Evolutionary conservation across 2,113 vertebrate species (phyloP).

Genomic region (Sus scrofa): DNA sequence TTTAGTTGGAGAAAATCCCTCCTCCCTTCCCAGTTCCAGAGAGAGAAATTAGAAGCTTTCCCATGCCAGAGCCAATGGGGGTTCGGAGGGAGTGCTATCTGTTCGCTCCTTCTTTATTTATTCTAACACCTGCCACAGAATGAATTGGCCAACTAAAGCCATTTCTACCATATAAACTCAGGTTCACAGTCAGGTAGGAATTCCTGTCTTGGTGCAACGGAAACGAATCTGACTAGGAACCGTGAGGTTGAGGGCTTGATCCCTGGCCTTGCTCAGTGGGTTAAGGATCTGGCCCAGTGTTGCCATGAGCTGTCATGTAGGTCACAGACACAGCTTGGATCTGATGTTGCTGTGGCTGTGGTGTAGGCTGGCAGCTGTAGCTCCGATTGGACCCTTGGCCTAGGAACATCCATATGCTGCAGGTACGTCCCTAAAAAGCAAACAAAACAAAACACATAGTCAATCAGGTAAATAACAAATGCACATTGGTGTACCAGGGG

Average conservation of each 20-base stretch:
- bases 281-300: too few relatives aligned
- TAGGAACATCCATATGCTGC: too few relatives aligned
- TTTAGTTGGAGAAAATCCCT: slow-evolving; percentile 23
- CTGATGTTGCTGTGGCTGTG: too few relatives aligned
- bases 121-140: neutral
- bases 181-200: neutral
- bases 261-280: too few relatives aligned
- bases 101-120: neutral
- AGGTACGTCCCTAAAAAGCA: too few relatives aligned
- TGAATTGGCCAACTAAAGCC: neutral
- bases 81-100: neutral
- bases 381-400: too few relatives aligned
- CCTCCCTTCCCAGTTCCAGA: neutral
- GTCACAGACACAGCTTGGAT: too few relatives aligned
- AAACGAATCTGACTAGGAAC: too few relatives aligned
- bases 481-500: accelerated
- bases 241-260: too few relatives aligned
- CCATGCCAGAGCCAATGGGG: neutral
- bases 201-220: too few relatives aligned
- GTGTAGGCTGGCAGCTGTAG: too few relatives aligned
- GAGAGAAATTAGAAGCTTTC: neutral
- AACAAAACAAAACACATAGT: neutral
- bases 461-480: neutral
- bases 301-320: too few relatives aligned
- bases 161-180: neutral